Evolutionary conservation across 64 coral and sea anemone species (phyloP), one percentile per base, ranked within the genome.

Genomic region (Porites lutea): DNA sequence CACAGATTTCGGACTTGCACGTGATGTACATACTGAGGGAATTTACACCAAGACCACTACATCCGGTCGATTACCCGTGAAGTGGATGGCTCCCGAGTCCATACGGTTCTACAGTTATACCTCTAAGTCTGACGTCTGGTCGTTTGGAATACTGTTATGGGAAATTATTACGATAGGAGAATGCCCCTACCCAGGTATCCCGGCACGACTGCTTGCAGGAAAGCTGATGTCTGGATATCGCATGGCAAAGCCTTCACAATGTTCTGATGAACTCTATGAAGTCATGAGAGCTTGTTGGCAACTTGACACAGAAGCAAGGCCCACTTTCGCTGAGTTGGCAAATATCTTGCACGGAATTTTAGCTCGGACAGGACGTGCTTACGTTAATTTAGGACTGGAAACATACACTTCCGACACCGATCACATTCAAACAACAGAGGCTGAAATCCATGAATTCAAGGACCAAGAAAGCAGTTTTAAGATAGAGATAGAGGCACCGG

Each of bases 1-100:
- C 22, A 48, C 65, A 6, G 94, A 96, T 78, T 96, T 96, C 45
- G 94, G 94, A 13, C 90, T 96, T 0, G 86, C 90, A 18, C 77
- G 94, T 15, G 91, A 92, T 51, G 43, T 96, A 8, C 92, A 96
- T 54, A 77, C 65, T 2, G 90, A 89, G 20, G 94, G 94, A 11
- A 27, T 89, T 74, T 96, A 96, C 78, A 73, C 88, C 11, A 96
- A 96, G 90, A 93, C 90, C 13, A 86, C 88, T 60, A 54, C 75
- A 19, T 85, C 77, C 53, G 94, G 94, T 8, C 58, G 90, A 23
- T 69, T 96, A 0, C 94, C 94, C 6, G 75, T 96, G 48, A 96
- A 96, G 53, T 96, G 94, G 94, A 96, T 96, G 94, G 70, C 94
- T 9, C 94, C 94, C 19, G 94, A 96, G 62, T 81, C 94, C 4